A percentile compares a stretch with the other conserved stretches of the same genome.
Conservation (phyloP, 1,140 invertebrate species). For the Eciton burchellii region DNA sequence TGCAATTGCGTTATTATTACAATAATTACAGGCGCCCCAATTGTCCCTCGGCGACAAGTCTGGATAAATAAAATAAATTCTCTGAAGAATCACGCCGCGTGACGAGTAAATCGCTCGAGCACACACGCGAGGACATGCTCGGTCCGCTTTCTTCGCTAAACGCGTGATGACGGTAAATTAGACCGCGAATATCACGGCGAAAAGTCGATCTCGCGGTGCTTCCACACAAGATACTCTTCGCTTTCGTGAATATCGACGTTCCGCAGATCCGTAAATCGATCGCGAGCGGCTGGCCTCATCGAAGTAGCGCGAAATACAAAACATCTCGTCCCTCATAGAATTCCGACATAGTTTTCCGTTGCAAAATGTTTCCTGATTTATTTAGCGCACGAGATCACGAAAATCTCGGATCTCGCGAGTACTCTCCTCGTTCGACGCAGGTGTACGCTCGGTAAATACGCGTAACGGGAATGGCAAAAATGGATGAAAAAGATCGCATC, state of each 20-base stretch:
- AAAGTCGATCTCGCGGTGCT: not conserved
- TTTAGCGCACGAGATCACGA: no score
- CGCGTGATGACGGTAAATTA: slow-evolving; percentile 14
- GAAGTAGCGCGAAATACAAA: not conserved
- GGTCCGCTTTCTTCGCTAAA: not conserved
- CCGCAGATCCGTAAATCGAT: not conserved
- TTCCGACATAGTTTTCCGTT: slow-evolving; percentile 6
- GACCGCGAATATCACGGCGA: slow-evolving; percentile 1
- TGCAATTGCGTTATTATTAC: not conserved
- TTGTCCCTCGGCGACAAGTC: slow-evolving; percentile 42
- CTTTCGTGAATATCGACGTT: slow-evolving; percentile 5
- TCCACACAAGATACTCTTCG: slow-evolving; percentile 12
- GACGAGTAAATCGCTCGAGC: slow-evolving; percentile 14
- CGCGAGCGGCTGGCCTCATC: not conserved
- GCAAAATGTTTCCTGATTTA: not conserved
- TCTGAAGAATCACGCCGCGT: slow-evolving; percentile 7
- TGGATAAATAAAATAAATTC: slow-evolving; percentile 49
- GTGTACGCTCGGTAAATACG: not conserved
- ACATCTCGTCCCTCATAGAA: not conserved
- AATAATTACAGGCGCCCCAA: slow-evolving; percentile 39
- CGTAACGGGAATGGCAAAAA: not conserved
- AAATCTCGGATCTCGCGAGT: not conserved
- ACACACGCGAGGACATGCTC: not conserved
- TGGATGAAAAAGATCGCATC: not conserved
- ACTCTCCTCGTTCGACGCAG: not conserved